phyloP scores from a whole-genome alignment of 2,888 invertebrate species.

The Cataglyphis altisquamis region DNA sequence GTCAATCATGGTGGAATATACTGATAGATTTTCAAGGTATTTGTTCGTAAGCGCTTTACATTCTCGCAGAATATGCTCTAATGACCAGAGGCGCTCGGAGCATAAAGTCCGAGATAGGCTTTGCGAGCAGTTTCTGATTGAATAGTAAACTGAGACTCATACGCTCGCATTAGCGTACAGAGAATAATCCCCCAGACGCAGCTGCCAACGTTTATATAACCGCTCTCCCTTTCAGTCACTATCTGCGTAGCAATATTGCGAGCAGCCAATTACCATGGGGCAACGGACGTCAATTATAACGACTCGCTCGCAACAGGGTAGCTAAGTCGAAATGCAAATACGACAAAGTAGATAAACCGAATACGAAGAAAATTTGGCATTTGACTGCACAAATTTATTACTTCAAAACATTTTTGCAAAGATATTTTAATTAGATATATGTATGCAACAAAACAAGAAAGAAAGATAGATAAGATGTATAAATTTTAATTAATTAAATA shows the following conservation, averaged over 20 bases:
- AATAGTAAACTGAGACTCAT: slow-evolving; percentile 72
- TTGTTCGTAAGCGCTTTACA: slow-evolving; percentile 44
- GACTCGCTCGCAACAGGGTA: slow-evolving; percentile 51
- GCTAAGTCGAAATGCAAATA: slow-evolving; percentile 51
- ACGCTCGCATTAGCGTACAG: slow-evolving; percentile 68
- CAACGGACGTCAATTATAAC: slow-evolving; percentile 62
- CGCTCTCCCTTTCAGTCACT: slow-evolving; percentile 63
- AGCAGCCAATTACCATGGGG: slow-evolving; percentile 60
- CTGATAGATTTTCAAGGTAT: slow-evolving; percentile 43
- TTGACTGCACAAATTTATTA: not conserved
- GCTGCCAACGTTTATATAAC: slow-evolving; percentile 59
- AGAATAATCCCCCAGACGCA: slow-evolving; percentile 69
- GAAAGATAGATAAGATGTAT: not conserved
- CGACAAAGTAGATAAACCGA: not conserved
- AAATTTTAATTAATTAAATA: not conserved
- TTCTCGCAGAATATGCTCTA: slow-evolving; percentile 58
- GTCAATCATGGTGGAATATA: slow-evolving; percentile 21
- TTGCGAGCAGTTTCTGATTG: slow-evolving; percentile 65
- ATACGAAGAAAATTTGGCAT: slow-evolving; percentile 14
- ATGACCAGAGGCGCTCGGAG: slow-evolving; percentile 49
- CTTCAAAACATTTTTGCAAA: not conserved
- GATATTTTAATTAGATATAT: not conserved
- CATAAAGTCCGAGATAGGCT: slow-evolving; percentile 59
- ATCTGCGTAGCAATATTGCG: slow-evolving; percentile 58
- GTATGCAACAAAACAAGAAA: too few species aligned